Percentiles rank a stretch among this genome's conserved stretches.
Evolutionary conservation across 2,888 invertebrate genomes (phyloP).

Genomic region (Ornithoptera priamus): DNA sequence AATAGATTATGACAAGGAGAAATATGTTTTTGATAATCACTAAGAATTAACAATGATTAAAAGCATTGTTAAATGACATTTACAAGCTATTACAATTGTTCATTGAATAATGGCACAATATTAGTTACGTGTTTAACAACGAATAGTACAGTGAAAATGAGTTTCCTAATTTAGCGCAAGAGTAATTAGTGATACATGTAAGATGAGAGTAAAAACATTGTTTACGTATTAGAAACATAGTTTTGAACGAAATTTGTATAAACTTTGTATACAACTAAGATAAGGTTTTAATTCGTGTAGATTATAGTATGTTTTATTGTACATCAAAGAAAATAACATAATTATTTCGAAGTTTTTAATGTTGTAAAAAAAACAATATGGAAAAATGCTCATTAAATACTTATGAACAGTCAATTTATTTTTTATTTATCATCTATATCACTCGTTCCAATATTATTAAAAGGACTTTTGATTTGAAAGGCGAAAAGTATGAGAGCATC

Average conservation of each 20-base stretch:
- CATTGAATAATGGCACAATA: slow-evolving; percentile 3
- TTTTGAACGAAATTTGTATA: too few relatives aligned
- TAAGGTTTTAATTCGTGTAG: too few relatives aligned
- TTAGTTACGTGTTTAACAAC: neutral
- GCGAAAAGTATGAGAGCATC: slow-evolving; percentile 41
- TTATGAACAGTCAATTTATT: neutral
- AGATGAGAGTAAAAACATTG: too few relatives aligned
- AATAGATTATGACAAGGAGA: neutral
- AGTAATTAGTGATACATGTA: neutral
- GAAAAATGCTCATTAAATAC: neutral
- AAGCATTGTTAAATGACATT: slow-evolving; percentile 10
- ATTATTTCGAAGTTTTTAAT: too few relatives aligned
- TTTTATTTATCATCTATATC: neutral
- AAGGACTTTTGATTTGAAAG: slow-evolving; percentile 18
- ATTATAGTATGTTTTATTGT: too few relatives aligned
- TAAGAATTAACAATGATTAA: slow-evolving; percentile 1
- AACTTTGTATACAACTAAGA: too few relatives aligned
- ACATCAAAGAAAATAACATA: too few relatives aligned
- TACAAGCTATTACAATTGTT: slow-evolving; percentile 16
- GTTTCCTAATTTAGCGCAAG: neutral
- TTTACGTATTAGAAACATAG: too few relatives aligned
- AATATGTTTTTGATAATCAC: neutral
- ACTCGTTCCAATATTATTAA: slow-evolving; percentile 11
- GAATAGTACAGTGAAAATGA: neutral
- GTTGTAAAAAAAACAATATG: too few relatives aligned